phyloP scores from a whole-genome alignment of 2,113 vertebrate species.

The Serilophus lunatus region DNA sequence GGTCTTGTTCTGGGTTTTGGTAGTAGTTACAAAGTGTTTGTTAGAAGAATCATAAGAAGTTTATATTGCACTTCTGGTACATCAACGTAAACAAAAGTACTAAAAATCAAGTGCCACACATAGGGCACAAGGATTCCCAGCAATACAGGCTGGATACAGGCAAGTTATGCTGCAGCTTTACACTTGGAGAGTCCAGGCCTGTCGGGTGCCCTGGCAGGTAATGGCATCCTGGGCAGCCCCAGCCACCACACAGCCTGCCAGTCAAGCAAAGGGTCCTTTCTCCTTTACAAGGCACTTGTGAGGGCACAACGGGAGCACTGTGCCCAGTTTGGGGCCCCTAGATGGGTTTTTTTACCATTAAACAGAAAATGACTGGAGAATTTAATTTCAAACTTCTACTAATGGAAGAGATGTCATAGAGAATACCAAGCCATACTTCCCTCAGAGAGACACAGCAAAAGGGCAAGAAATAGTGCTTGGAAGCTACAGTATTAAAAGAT shows the following conservation, averaged over 20 bases:
- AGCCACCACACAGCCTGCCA: not conserved
- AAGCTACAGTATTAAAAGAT: not conserved
- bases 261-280: not conserved
- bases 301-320: not conserved
- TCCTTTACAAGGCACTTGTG: not conserved
- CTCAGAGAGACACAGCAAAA: not conserved
- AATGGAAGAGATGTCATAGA: not conserved
- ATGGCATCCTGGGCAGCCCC: not conserved
- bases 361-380: not conserved
- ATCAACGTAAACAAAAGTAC: not conserved
- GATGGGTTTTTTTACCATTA: not conserved
- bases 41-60: not conserved
- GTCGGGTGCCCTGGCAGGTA: not conserved
- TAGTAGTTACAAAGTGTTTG: not conserved
- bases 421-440: not conserved
- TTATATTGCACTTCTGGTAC: not conserved
- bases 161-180: not conserved
- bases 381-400: not conserved
- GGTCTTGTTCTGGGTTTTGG: not conserved
- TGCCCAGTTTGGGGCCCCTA: not conserved
- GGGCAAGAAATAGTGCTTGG: not conserved
- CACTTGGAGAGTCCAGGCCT: accelerated
- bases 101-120: not conserved
- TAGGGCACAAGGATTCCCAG: not conserved
- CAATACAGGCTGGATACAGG: not conserved